These are phyloP conservation scores for Fukomys damarensis DNA, from an alignment of 2,113 vertebrate genomes.

Conservation along the genomic window DNA sequence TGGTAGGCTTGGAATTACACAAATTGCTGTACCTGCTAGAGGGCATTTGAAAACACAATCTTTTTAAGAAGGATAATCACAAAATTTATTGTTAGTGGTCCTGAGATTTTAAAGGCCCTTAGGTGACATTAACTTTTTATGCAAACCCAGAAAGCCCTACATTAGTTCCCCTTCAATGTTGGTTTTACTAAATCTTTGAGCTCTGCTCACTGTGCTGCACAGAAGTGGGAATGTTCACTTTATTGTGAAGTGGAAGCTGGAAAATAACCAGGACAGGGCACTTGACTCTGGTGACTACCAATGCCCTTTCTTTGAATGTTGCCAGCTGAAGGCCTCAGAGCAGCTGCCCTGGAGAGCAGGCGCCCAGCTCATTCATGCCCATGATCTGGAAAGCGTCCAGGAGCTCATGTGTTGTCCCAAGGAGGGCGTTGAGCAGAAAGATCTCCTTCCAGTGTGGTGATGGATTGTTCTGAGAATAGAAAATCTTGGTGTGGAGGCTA, in stretches of 20 bases:
- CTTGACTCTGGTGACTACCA: slow-evolving; percentile 23
- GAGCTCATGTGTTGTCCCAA: neutral
- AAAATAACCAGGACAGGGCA: neutral
- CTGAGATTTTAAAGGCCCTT: neutral
- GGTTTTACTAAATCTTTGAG: slow-evolving; percentile 17
- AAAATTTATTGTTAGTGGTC: neutral
- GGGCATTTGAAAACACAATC: neutral
- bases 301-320: slow-evolving; percentile 41
- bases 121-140: neutral
- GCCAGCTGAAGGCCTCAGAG: slow-evolving; percentile 58
- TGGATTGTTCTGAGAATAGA: neutral
- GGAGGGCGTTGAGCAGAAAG: neutral
- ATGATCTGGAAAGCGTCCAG: neutral
- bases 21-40: neutral
- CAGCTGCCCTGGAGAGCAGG: slow-evolving; percentile 56
- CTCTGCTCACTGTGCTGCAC: neutral
- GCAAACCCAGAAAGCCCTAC: neutral
- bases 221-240: slow-evolving; percentile 44
- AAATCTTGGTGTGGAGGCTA: neutral
- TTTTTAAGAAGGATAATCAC: slow-evolving; percentile 15
- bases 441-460: neutral
- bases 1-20: too few relatives aligned
- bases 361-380: neutral
- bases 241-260: slow-evolving; percentile 64
- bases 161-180: neutral